Base-by-base conservation (phyloP, 1,140 invertebrate species). In the Drosophila erecta region DNA sequence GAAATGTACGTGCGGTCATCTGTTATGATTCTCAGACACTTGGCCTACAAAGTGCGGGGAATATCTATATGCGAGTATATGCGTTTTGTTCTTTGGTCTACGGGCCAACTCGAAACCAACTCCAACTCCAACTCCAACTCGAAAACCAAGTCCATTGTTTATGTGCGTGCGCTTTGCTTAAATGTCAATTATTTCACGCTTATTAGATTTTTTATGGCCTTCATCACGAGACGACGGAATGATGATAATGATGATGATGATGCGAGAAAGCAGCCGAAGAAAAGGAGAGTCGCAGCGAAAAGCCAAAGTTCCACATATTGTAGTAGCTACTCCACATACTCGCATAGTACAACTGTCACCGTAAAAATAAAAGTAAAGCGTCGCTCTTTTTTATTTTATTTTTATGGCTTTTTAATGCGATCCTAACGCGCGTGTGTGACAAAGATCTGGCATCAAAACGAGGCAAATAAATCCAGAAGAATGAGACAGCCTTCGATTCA, bases 131-230 rank as follows among this genome's bases (percentile, higher is more conserved):
- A 17, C 46, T 30, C 7, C 7, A 27, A 49, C 46, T 49, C 24
- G 7, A 22, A 53, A 46, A 50, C 59, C 59, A 43, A 43, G 67
- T 72, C 41, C 78, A 86, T 81, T 86, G 81, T 86, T 66, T 86
- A 70, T 89, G 71, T 89, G 84, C 84, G 84, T 87, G 84, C 35
- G 84, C 72, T 89, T 89, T 84, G 71, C 84, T 84, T 87, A 87
- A 87, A 87, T 89, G 84, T 87, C 84, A 87, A 87, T 89, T 87
- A 87, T 89, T 89, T 87, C 84, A 87, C 84, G 79, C 84, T 87
- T 89, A 89, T 89, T 89, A 80, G 67, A 86, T 83, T 87, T 76
- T 83, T 81, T 78, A 81, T 72, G 58, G 54, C 65, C 51, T 78
- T 71, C 55, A 81, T 77, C 74, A 62, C 57, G 66, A 67, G 67